Conservation (phyloP, 2,113 vertebrate genomes). For the Scomber japonicus region DNA sequence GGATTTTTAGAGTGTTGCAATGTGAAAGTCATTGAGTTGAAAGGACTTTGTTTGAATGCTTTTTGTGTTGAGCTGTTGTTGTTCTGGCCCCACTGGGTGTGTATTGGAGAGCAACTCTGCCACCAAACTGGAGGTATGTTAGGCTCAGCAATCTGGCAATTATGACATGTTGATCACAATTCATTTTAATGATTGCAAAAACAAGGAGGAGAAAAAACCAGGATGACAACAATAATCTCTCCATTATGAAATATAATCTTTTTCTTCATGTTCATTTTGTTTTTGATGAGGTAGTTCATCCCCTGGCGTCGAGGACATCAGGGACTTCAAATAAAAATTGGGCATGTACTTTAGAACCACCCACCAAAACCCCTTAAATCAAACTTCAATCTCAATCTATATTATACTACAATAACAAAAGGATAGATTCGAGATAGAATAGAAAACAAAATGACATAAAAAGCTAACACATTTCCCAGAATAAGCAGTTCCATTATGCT, state of each 20-base stretch:
- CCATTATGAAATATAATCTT: neutral
- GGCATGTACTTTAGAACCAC: neutral
- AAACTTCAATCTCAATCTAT: neutral
- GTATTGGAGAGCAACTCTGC: constrained; percentile 19
- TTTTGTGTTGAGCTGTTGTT: constrained; percentile 15
- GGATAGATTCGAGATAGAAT: neutral
- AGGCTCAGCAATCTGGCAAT: constrained; percentile 46
- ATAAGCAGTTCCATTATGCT: neutral
- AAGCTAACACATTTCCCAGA: neutral
- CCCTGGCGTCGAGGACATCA: constrained; percentile 17
- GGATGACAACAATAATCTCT: constrained; percentile 8
- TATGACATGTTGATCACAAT: constrained; percentile 20
- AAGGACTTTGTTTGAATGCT: constrained; percentile 26
- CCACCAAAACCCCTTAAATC: neutral
- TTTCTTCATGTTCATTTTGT: neutral
- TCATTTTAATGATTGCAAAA: constrained; percentile 4
- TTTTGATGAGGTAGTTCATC: neutral
- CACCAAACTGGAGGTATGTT: constrained; percentile 33
- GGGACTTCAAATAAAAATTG: constrained; percentile 33
- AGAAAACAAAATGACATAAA: neutral
- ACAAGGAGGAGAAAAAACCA: constrained; percentile 10
- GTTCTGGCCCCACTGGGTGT: constrained; percentile 17
- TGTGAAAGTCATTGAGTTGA: constrained; percentile 12
- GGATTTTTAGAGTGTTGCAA: neutral
- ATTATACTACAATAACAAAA: neutral